A percentile compares a stretch with the other conserved stretches of the same genome.
phyloP scores from a whole-genome alignment of 1,140 invertebrate genomes.

The Drosophila truncata region DNA sequence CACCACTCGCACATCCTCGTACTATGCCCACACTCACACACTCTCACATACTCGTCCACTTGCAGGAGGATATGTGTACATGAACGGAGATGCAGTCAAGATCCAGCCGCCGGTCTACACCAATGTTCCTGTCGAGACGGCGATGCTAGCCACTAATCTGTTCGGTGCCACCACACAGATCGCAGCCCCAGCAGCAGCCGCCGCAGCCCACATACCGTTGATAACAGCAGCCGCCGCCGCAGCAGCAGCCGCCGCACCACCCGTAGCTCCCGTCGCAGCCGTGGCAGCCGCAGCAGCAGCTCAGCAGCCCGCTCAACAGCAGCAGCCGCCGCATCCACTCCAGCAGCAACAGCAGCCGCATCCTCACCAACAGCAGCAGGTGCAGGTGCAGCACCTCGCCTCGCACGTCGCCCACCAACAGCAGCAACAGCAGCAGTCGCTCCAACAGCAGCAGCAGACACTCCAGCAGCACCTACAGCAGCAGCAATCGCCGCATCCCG shows the following conservation, averaged over 20 bases:
- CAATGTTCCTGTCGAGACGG: slow-evolving; percentile 85
- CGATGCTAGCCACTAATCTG: slow-evolving; percentile 82
- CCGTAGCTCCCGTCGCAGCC: slow-evolving; percentile 53
- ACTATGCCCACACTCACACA: slow-evolving; percentile 18
- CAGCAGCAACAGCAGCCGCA: slow-evolving; percentile 47
- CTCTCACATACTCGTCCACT: slow-evolving; percentile 1
- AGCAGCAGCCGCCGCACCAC: slow-evolving; percentile 56
- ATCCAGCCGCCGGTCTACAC: slow-evolving; percentile 80
- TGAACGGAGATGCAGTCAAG: slow-evolving; percentile 85
- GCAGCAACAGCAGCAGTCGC: slow-evolving; percentile 61
- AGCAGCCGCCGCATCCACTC: slow-evolving; percentile 36
- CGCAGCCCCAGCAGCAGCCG: slow-evolving; percentile 71
- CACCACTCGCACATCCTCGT: slow-evolving; percentile 6
- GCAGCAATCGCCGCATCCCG: slow-evolving; percentile 57
- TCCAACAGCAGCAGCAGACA: slow-evolving; percentile 43
- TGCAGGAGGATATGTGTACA: slow-evolving; percentile 83
- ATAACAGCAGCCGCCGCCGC: slow-evolving; percentile 73
- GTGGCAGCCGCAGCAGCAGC: slow-evolving; percentile 41
- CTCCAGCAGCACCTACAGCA: slow-evolving; percentile 49
- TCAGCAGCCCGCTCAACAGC: slow-evolving; percentile 36
- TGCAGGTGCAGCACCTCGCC: slow-evolving; percentile 60
- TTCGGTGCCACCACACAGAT: slow-evolving; percentile 79
- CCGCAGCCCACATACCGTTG: slow-evolving; percentile 80
- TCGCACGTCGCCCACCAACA: slow-evolving; percentile 67
- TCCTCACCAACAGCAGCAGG: slow-evolving; percentile 60